A percentile compares a stretch with the other conserved stretches of the same genome.
Evolutionary conservation across 1,140 invertebrate species (phyloP).

Genomic region (Drosophila guanche): DNA sequence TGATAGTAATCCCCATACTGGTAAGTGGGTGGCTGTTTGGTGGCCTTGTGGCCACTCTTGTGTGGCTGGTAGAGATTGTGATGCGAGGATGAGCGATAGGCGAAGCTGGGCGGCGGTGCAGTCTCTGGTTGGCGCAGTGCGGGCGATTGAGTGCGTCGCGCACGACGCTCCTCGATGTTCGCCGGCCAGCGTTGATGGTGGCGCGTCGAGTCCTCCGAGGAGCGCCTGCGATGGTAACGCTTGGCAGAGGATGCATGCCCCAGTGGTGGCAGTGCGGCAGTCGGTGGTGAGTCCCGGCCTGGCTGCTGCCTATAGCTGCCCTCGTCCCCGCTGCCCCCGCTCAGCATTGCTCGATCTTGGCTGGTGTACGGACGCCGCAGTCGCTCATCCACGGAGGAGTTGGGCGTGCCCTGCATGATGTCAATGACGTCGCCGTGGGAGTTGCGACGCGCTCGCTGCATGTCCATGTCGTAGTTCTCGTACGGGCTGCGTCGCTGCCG

Average conservation of each 20-base stretch:
- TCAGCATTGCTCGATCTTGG: constrained; percentile 8
- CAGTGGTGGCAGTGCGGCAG: not conserved
- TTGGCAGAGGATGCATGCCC: constrained; percentile 39
- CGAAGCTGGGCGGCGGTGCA: constrained; percentile 55
- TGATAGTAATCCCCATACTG: constrained; percentile 75
- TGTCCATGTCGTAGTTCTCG: constrained; percentile 60
- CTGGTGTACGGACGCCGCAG: constrained; percentile 48
- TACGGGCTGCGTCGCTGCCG: constrained; percentile 49
- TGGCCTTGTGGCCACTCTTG: constrained; percentile 23
- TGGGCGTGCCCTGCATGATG: constrained; percentile 64
- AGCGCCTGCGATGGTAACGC: constrained; percentile 74
- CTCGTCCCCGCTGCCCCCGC: constrained; percentile 63
- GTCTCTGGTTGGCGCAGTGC: constrained; percentile 67
- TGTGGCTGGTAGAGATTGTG: constrained; percentile 84
- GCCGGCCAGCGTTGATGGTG: constrained; percentile 77
- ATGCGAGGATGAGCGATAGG: constrained; percentile 84
- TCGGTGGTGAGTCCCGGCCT: constrained; percentile 5
- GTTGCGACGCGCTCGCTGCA: constrained; percentile 59
- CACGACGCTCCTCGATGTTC: constrained; percentile 79
- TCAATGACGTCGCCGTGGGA: constrained; percentile 67
- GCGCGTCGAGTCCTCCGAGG: constrained; percentile 76
- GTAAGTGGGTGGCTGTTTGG: constrained; percentile 71
- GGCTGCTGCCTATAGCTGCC: constrained; percentile 63
- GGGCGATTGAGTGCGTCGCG: constrained; percentile 81
- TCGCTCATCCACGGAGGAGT: constrained; percentile 71